Conservation (phyloP, 2,113 vertebrate genomes). For the Mellivora capensis region DNA sequence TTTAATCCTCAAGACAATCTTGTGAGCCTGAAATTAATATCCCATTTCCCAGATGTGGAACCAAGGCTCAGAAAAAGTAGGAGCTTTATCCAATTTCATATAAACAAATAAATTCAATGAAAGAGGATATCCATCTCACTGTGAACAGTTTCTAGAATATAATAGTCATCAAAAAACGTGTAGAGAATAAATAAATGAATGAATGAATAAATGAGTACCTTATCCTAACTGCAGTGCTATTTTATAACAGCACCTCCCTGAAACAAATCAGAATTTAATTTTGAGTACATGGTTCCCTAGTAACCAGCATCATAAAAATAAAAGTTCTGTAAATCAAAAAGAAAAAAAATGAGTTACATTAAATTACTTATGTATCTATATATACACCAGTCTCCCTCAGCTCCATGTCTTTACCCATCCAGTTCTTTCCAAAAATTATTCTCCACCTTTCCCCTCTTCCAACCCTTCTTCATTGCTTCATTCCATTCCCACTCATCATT, state of each 20-base stretch:
- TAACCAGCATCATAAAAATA: background rate
- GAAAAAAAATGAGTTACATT: background rate
- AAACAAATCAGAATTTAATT: constrained; percentile 41
- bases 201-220: background rate
- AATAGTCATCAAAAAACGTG: background rate
- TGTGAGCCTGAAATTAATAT: background rate
- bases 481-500: background rate
- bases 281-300: background rate
- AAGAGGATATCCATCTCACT: background rate
- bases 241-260: background rate
- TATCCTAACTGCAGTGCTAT: background rate
- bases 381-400: background rate
- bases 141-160: background rate
- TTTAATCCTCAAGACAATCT: background rate
- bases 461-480: background rate
- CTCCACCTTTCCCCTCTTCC: background rate
- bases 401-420: background rate
- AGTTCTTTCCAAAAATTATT: background rate
- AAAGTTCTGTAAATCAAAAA: background rate
- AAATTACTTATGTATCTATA: background rate
- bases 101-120: background rate
- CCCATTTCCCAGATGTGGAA: constrained; percentile 4
- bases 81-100: background rate
- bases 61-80: background rate
- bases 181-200: background rate